phyloP scores from a whole-genome alignment of 2,888 invertebrate species.

The Stegana nigrithorax region DNA sequence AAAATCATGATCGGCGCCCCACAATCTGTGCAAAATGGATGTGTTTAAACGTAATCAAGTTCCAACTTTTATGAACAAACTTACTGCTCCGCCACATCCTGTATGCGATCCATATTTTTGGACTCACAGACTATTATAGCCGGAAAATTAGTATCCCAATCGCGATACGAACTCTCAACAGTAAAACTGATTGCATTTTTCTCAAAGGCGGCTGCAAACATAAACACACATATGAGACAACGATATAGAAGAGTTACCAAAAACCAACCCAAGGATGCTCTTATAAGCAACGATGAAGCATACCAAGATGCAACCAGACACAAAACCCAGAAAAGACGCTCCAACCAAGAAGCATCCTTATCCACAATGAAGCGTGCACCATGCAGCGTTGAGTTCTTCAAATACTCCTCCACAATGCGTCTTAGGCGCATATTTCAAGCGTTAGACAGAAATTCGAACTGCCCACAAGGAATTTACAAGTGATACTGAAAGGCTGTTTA shows the following conservation, averaged over 20 bases:
- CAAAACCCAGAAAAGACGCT: conserved; percentile 76
- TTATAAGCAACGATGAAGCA: conserved; percentile 75
- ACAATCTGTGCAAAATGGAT: conserved; percentile 69
- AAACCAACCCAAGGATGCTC: conserved; percentile 70
- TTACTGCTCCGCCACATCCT: conserved; percentile 75
- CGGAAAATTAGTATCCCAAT: conserved; percentile 81
- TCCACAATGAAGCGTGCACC: conserved; percentile 80
- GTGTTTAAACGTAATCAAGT: no score
- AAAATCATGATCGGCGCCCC: conserved; percentile 75
- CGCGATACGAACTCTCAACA: conserved; percentile 78
- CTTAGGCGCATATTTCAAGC: conserved; percentile 44
- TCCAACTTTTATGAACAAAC: no score
- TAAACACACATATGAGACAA: no score
- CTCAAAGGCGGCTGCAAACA: conserved; percentile 72
- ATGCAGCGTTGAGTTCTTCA: conserved; percentile 77
- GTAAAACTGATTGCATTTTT: conserved; percentile 82
- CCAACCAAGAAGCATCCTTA: conserved; percentile 71
- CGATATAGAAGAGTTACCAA: not conserved
- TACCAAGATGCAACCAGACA: conserved; percentile 77
- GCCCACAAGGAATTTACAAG: not conserved
- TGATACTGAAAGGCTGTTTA: not conserved
- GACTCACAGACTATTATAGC: conserved; percentile 79
- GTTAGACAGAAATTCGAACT: not conserved
- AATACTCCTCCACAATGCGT: conserved; percentile 72
- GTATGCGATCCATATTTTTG: conserved; percentile 74